phyloP scores from a whole-genome alignment of 2,797 vertebrate genomes.

The Chiroxiphia lanceolata region DNA sequence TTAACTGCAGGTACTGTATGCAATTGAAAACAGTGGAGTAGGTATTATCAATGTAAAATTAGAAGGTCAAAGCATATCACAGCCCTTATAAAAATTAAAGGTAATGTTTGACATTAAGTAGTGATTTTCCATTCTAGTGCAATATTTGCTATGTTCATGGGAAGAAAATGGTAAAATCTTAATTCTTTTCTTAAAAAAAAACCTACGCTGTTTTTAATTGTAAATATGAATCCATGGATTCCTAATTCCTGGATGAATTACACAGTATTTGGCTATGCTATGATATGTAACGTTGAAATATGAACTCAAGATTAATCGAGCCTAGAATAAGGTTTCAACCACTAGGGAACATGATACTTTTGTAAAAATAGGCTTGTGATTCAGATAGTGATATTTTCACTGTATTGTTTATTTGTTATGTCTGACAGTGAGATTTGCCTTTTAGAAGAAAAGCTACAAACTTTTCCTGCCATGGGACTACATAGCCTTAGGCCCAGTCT shows the following conservation, averaged over 20 bases:
- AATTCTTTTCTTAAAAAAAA: neutral
- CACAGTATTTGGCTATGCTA: neutral
- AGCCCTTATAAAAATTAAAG: neutral
- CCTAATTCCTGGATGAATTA: neutral
- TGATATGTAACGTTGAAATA: neutral
- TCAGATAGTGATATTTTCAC: constrained; percentile 52
- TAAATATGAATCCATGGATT: neutral
- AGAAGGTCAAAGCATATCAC: neutral
- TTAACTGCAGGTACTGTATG: neutral
- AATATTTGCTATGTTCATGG: neutral
- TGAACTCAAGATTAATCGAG: neutral
- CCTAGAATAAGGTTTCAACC: constrained; percentile 10
- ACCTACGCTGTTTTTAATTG: neutral
- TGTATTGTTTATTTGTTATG: constrained; percentile 52
- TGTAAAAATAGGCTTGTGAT: constrained; percentile 17
- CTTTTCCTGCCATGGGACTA: constrained; percentile 4
- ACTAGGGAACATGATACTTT: constrained; percentile 12
- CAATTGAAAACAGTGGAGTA: neutral
- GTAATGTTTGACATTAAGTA: neutral
- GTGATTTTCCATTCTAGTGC: neutral
- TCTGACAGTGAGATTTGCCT: constrained; percentile 23
- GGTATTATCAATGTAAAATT: neutral
- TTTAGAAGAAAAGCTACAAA: constrained; percentile 25
- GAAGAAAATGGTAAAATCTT: neutral
- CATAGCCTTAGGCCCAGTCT: neutral